phyloP scores from a whole-genome alignment of 2,797 vertebrate species.

The Coregonus ussuriensis region DNA sequence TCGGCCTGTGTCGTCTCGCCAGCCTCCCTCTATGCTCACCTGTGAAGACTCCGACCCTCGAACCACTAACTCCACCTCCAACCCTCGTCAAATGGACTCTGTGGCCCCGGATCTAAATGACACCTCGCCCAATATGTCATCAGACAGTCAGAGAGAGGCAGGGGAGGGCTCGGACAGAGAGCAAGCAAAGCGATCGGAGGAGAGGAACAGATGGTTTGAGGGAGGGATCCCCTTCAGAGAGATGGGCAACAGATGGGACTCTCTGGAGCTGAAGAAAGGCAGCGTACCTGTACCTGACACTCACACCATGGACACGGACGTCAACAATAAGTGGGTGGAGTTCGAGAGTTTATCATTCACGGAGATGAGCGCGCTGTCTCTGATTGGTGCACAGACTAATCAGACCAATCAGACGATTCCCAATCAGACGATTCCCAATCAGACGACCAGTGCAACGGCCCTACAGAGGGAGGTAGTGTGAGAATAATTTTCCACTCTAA shows the following conservation, averaged over 20 bases:
- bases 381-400: slow-evolving; percentile 69
- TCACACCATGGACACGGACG: slow-evolving; percentile 77
- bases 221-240: slow-evolving; percentile 60
- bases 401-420: slow-evolving; percentile 18
- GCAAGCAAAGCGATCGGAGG: slow-evolving; percentile 85
- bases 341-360: slow-evolving; percentile 85
- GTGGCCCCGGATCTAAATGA: slow-evolving; percentile 37
- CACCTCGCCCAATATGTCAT: slow-evolving; percentile 36
- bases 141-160: slow-evolving; percentile 62
- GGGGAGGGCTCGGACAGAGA: slow-evolving; percentile 86
- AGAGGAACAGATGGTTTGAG: slow-evolving; percentile 87
- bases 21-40: slow-evolving; percentile 57
- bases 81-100: slow-evolving; percentile 72
- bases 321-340: slow-evolving; percentile 92
- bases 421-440: not conserved
- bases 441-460: slow-evolving; percentile 52
- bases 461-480: slow-evolving; percentile 86
- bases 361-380: slow-evolving; percentile 76
- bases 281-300: slow-evolving; percentile 59
- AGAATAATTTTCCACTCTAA: not conserved
- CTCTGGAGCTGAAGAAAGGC: slow-evolving; percentile 76
- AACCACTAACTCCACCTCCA: slow-evolving; percentile 54
- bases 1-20: slow-evolving; percentile 57
- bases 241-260: slow-evolving; percentile 75
- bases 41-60: slow-evolving; percentile 42